A percentile compares a stretch with the other conserved stretches of the same genome.
phyloP scores from a whole-genome alignment of 2,888 invertebrate species.

The Drosophila parthenogenetica region DNA sequence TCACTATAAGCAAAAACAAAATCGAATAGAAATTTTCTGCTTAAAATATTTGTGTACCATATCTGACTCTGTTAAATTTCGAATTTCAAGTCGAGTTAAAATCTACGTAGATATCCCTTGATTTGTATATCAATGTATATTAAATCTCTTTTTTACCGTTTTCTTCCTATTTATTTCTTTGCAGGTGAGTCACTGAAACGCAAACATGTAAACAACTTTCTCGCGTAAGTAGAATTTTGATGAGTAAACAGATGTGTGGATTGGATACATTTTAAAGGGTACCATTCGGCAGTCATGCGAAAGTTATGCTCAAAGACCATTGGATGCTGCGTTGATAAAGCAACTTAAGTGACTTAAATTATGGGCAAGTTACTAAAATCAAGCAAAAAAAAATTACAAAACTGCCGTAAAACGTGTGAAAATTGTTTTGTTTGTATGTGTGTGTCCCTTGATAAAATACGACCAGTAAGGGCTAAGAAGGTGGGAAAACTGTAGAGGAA shows the following conservation, averaged over 20 bases:
- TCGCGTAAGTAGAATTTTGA: slow-evolving; percentile 24
- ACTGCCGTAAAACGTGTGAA: slow-evolving; percentile 63
- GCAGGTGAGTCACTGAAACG: slow-evolving; percentile 64
- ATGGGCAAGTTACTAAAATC: slow-evolving; percentile 62
- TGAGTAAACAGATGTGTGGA: neutral
- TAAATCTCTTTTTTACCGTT: slow-evolving; percentile 5
- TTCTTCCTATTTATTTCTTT: slow-evolving; percentile 52
- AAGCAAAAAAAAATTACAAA: slow-evolving; percentile 58
- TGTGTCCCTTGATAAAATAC: slow-evolving; percentile 35
- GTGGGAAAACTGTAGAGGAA: slow-evolving; percentile 48
- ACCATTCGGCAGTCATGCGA: slow-evolving; percentile 32
- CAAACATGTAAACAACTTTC: slow-evolving; percentile 28
- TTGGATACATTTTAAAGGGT: slow-evolving; percentile 24
- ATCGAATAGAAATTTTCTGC: slow-evolving; percentile 8
- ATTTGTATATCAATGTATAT: slow-evolving; percentile 32
- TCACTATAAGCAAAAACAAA: slow-evolving; percentile 17
- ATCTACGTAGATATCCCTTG: too few relatives aligned
- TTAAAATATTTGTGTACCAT: slow-evolving; percentile 16
- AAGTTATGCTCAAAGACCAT: slow-evolving; percentile 46
- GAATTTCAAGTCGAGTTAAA: too few relatives aligned
- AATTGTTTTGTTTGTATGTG: slow-evolving; percentile 19
- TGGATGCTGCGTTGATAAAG: slow-evolving; percentile 54
- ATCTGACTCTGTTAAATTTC: too few relatives aligned
- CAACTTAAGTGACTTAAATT: slow-evolving; percentile 64
- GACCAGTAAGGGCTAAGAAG: neutral